These are phyloP conservation scores for Bombus confusus DNA, from an alignment of 1,140 invertebrate species.

Conservation along the genomic window DNA sequence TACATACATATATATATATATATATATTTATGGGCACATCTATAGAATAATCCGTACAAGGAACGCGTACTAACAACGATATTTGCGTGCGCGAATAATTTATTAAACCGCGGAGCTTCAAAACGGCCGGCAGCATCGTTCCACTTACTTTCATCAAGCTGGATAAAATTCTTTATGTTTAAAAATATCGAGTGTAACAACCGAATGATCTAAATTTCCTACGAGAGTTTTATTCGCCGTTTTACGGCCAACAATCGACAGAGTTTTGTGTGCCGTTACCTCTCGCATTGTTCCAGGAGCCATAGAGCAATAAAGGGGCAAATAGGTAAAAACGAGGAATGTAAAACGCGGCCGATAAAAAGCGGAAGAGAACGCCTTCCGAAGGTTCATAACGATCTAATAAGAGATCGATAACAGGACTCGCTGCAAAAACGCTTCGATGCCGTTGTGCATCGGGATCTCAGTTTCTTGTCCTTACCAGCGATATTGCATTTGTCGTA, in stretches of 20 bases:
- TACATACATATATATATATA: too few relatives aligned
- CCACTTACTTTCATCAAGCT: neutral
- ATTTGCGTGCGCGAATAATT: neutral
- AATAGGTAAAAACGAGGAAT: constrained; percentile 29
- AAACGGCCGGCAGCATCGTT: neutral
- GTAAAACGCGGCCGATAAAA: constrained; percentile 26
- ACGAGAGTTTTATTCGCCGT: neutral
- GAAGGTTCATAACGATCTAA: constrained; percentile 35
- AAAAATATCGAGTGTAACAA: neutral
- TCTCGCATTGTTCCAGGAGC: constrained; percentile 25
- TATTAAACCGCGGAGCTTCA: too few relatives aligned
- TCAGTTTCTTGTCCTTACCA: neutral
- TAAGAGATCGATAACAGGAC: constrained; percentile 44
- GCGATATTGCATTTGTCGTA: constrained; percentile 9
- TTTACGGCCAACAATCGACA: constrained; percentile 8
- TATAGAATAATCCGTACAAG: too few relatives aligned
- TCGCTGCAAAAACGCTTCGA: neutral
- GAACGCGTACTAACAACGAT: neutral
- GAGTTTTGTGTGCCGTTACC: constrained; percentile 26
- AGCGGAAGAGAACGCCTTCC: constrained; percentile 27
- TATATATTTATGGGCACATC: too few relatives aligned
- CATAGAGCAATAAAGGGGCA: constrained; percentile 32
- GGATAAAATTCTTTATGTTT: neutral
- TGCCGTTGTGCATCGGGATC: constrained; percentile 28
- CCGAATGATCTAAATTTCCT: neutral